Base-by-base conservation (phyloP, 2,797 vertebrate species). In the Sylvia borin region DNA sequence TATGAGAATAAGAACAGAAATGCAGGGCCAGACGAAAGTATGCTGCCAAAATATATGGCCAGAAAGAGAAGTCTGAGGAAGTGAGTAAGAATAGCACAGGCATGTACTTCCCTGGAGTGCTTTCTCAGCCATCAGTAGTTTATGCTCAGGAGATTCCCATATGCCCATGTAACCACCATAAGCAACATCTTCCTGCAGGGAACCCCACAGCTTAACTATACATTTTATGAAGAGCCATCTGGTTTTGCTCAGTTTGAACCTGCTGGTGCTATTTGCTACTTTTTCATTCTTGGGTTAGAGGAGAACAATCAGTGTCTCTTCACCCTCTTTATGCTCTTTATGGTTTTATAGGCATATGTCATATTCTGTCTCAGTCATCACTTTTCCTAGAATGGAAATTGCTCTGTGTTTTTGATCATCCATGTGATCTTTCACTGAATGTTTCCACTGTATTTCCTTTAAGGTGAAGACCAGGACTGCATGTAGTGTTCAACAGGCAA, bases 141-240 rank as follows among this genome's bases (percentile, higher is more conserved):
- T 57, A 57, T 50, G 42, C 74, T 90, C 66, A 42, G 85, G 74
- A 95, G 53, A 55, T 90, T 85, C 71, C 80, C 4, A 9, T 75
- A 73, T n/a, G 48, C 48, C 88, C 43, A 14, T 88, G 80, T 70
- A 94, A 90, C 51, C 48, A 90, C 31, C 34, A 60, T 0, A 11
- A 65, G 90, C 62, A 93, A 48, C 36, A 73, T 76, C 73, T 79
- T 96, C 94, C 88, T 76, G 88, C 92, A 90, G 74, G 67, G 93
- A 96, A 79, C 57, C 92, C 83, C 32, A 60, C 92, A 88, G 92
- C 67, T 96, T 92, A 90, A 90, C 90, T 93, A 13, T 45, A 76
- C 10, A 12, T 58, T 86, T 92, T 51, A 70, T 90, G 71, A 82
- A 76, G 67, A 90, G 66, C 67, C 93, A 88, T 95, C 90, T 95